Evolutionary conservation across 2,797 vertebrate species (phyloP), one percentile per base, ranked within the genome.

Genomic region (Morelia viridis): DNA sequence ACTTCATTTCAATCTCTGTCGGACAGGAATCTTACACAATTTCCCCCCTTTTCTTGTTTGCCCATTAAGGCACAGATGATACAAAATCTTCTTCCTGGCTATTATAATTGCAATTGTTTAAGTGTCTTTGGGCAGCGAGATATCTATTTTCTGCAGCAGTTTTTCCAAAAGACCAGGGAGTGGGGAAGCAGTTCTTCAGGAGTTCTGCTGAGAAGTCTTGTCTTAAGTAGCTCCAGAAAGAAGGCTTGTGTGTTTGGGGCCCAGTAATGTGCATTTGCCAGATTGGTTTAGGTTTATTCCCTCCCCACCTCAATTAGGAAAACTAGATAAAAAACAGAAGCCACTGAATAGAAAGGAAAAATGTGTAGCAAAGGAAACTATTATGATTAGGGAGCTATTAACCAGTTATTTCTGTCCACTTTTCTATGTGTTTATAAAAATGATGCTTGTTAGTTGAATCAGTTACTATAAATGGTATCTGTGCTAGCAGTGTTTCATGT

Each of bases 251-350:
- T 96, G 93, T 96, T 96, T 96, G 95, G 95, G 94, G 94, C 95
- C 94, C 93, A 93, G 76, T 92, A 94, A 94, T 87, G 92, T 95
- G 94, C 94, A 96, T 96, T 96, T 96, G 96, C 92, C 96, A 94
- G 92, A 96, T 96, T 94, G 90, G 96, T 97, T 97, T 96, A 96
- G 94, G 87, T 94, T 89, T 94, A 90, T 96, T 96, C 90, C 0
- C 15, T 88, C 84, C 46, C 9, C 35, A 8, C 86, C 64, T 64
- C 83, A 95, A 96, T 96, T 97, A 96, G 85, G 95, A 95, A 96
- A 97, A 93, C 94, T 94, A 96, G 96, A 97, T 96, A 96, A 96
- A 96, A 97, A 96, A 94, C 96, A 97, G 96, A 96, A 97, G 95
- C 95, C 94, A 96, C 94, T 95, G 94, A 93, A 94, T 96, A 97